Evolutionary conservation across 2,888 invertebrate species (phyloP), one percentile per base, ranked within the genome.

Genomic region (Xestoiulus laeticollis): DNA sequence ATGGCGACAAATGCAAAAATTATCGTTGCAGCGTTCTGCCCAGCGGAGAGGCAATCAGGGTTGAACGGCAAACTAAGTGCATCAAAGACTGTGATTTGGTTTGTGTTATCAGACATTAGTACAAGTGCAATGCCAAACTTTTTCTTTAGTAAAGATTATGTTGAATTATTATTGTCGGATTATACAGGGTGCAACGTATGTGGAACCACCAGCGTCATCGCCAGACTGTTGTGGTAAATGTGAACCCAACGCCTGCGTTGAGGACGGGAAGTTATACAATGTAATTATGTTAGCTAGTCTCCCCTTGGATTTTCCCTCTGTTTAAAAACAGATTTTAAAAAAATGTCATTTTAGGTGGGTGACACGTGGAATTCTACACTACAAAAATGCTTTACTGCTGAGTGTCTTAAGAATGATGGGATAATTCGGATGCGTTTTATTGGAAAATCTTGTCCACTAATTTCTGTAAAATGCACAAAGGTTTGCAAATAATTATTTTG

Each of bases 11-110:
- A 59, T 95, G 95, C 91, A 94, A 93, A 90, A 93, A 92, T 22
- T 93, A 93, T 90, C 92, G 92, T 32, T 95, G 95, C 90, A 91
- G 92, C 30, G 90, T 92, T 85, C 91, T 92, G 12, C 91, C 91
- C 0, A 92, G 92, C 16, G 94, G 93, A 19, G 93, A 93, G 87
- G 92, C 95, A 10, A 92, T 93, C 87, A 93, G 93, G 89, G 92
- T 93, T 90, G 94, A 94, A 89, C 93, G 93, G 0, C 91, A 93
- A 19, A 93, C 94, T 90, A 92, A 91, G 4, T 95, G 95, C 90
- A 93, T 94, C 85, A 91, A 88, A 16, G 91, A 92, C 0, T 95
- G 95, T 90, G 89, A 90, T 85, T 90, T 90, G 90, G 93, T 93
- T 90, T 91, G 89, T 83, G 22, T 22, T 78, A 26, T 78, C 26